phyloP scores from a whole-genome alignment of 1,140 invertebrate genomes.

The Neotoxoptera formosana region DNA sequence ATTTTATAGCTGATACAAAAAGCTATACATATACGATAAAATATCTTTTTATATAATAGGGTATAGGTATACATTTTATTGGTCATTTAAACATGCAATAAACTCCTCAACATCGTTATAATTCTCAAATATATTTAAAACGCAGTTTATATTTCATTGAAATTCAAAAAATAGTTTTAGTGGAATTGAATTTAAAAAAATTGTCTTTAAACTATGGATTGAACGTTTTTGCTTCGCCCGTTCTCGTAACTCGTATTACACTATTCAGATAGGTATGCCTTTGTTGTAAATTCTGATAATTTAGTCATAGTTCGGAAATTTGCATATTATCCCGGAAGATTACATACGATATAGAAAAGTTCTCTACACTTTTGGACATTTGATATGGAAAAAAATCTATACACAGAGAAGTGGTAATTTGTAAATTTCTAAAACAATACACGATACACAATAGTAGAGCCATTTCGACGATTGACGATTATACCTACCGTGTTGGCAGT shows the following conservation, averaged over 20 bases:
- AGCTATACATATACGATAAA: background rate
- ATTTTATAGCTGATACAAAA: background rate
- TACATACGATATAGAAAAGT: background rate
- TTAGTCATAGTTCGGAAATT: background rate
- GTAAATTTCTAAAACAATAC: background rate
- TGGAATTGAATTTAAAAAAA: background rate
- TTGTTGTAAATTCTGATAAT: too few species aligned
- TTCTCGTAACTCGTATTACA: background rate
- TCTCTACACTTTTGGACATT: background rate
- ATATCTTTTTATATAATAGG: background rate
- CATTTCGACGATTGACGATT: background rate
- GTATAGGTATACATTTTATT: background rate
- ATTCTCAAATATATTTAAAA: background rate
- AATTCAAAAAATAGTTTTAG: background rate
- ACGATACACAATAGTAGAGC: background rate
- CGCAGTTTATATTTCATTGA: background rate
- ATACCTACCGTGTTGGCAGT: background rate
- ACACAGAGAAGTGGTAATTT: background rate
- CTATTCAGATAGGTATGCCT: background rate
- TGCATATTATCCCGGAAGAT: background rate
- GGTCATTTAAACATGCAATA: background rate
- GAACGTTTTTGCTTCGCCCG: background rate
- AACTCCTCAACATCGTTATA: background rate
- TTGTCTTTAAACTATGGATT: background rate
- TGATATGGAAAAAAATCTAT: background rate